Evolutionary conservation across 2,113 vertebrate genomes (phyloP), one percentile per base, ranked within the genome.

Genomic region (Brienomyrus brachyistius): DNA sequence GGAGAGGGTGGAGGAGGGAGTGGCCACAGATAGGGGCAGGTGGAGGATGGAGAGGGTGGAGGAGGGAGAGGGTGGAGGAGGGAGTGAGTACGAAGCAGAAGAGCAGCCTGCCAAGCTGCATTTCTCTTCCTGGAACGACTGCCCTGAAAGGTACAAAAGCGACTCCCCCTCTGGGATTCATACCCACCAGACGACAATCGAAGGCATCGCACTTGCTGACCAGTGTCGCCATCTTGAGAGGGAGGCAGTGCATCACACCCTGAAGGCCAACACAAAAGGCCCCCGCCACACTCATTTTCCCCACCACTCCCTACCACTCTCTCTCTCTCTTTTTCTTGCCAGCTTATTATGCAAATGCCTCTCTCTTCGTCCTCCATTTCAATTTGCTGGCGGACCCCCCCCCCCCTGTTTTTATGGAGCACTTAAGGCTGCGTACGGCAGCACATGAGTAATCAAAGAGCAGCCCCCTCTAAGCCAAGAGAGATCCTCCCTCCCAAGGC

Each of bases 401-500:
- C 74, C 31, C 74, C 40, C 74, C 31, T 11, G 8, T 43, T 83
- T 47, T 40, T 91, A 70, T 35, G 6, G 31, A 92, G 91, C 92
- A 93, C 93, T 93, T 88, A 85, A 84, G 84, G 80, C 90, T 92
- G 92, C 92, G 82, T 91, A 23, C 27, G 6, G 50, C n/a, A 66
- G 86, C 56, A 83, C 90, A 91, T 90, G 56, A 89, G 90, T 89
- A 93, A 93, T 94, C 92, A 92, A 93, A 92, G 90, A 51, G 80
- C 88, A 82, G 84, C 89, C 82, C 51, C 87, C 92, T 92, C 90
- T 59, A 3, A 91, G 88, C 91, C 88, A 90, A 2, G 86, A 88
- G 88, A 92, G 31, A 83, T 19, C 27, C 23, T 10, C 59, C 84
- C 91, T 88, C 91, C 62, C 10, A 70, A 89, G 90, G 89, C 82